phyloP scores from a whole-genome alignment of 2,113 vertebrate genomes.

The Calcarius ornatus region DNA sequence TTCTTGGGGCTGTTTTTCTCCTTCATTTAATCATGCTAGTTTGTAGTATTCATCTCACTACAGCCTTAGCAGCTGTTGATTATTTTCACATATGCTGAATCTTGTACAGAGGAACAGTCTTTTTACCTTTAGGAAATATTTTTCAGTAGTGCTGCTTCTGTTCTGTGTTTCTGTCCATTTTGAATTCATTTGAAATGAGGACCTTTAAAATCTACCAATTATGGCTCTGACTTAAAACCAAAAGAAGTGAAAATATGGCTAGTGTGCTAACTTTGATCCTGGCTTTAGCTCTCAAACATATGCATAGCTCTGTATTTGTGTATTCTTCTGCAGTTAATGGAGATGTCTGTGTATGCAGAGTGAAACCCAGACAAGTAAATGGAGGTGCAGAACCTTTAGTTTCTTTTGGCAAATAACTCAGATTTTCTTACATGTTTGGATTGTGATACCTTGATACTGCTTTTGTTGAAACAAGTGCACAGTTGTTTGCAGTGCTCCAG shows the following conservation, averaged over 20 bases:
- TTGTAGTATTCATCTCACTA: background rate
- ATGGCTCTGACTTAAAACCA: background rate
- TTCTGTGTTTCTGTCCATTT: background rate
- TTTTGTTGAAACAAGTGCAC: background rate
- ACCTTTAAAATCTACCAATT: background rate
- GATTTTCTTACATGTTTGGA: background rate
- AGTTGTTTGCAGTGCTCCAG: background rate
- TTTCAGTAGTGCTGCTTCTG: background rate
- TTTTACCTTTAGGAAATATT: background rate
- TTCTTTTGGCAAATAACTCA: background rate
- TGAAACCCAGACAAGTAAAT: background rate
- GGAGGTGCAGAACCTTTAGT: background rate
- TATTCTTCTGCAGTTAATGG: background rate
- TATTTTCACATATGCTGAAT: background rate
- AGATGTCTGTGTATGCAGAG: background rate
- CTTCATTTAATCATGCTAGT: background rate
- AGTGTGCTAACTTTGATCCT: background rate
- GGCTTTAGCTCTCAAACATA: background rate
- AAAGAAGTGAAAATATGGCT: background rate
- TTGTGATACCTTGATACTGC: background rate
- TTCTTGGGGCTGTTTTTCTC: background rate
- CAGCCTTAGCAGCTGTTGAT: background rate
- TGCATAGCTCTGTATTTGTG: background rate
- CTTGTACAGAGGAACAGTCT: background rate
- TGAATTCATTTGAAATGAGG: background rate